Conservation (phyloP, 2,113 vertebrate species). For the Notarius quadriscutis region DNA sequence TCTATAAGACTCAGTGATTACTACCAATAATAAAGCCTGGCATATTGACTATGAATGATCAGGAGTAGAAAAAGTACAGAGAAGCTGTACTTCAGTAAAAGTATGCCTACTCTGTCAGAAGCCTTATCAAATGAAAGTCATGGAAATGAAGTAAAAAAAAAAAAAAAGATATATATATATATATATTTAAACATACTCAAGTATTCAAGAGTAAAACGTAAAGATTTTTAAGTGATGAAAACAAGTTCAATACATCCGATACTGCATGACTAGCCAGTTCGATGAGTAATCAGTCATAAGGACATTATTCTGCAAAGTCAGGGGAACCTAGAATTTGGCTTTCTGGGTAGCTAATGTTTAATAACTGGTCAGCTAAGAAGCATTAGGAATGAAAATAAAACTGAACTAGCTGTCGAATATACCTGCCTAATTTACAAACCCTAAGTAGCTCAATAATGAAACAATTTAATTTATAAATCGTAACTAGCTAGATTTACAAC, state of each 20-base stretch:
- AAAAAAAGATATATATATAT: neutral
- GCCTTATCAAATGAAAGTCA: neutral
- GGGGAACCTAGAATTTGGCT: neutral
- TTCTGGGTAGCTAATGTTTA: neutral
- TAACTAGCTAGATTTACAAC: neutral
- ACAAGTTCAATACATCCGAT: neutral
- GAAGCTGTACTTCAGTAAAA: neutral
- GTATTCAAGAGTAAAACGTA: neutral
- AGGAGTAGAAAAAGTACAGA: neutral
- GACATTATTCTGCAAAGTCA: neutral
- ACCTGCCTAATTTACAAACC: neutral
- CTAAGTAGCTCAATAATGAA: neutral
- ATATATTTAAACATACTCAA: no score
- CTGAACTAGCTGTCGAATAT: neutral
- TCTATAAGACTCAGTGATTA: neutral
- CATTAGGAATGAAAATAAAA: neutral
- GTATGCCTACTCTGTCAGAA: neutral
- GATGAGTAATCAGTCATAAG: neutral
- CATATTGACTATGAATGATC: neutral
- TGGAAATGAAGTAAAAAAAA: neutral
- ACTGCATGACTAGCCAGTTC: neutral
- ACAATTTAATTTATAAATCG: neutral
- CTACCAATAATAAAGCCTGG: neutral
- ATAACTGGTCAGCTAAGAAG: neutral
- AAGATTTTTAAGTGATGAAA: neutral